Percentiles rank a stretch among this genome's conserved stretches.
These are phyloP conservation scores for Microtus montanus DNA, from an alignment of 2,113 vertebrate species.

Conservation along the genomic window DNA sequence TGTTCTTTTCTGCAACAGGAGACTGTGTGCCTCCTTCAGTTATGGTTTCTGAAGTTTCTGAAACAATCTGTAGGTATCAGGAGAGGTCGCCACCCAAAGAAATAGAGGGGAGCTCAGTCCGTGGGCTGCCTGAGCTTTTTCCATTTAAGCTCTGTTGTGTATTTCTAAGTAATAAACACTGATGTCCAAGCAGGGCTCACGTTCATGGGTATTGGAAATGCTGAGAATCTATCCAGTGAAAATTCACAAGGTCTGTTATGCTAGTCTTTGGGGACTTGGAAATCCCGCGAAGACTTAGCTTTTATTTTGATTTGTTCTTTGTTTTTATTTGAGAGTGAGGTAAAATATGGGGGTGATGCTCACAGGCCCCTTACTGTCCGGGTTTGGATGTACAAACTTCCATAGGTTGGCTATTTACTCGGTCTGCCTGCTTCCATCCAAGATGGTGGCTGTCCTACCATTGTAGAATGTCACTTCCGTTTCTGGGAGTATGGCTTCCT, in stretches of 20 bases:
- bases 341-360: not conserved
- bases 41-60: not conserved
- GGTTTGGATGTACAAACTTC: not conserved
- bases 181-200: not conserved
- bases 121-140: not conserved
- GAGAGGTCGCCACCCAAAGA: slow-evolving; percentile 19
- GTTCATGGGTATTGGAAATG: not conserved
- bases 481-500: not conserved
- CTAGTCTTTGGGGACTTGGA: not conserved
- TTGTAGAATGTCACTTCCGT: not conserved
- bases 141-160: not conserved
- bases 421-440: too few species aligned
- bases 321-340: not conserved
- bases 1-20: slow-evolving; percentile 54
- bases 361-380: not conserved
- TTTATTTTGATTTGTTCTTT: not conserved
- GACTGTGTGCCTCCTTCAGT: not conserved
- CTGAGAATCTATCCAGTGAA: not conserved
- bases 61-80: not conserved
- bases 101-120: not conserved
- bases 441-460: not conserved
- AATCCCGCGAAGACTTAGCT: not conserved
- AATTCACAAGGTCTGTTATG: not conserved
- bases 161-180: not conserved
- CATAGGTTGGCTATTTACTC: not conserved